phyloP scores from a whole-genome alignment of 2,888 invertebrate genomes.

The Exocentrus adspersus region DNA sequence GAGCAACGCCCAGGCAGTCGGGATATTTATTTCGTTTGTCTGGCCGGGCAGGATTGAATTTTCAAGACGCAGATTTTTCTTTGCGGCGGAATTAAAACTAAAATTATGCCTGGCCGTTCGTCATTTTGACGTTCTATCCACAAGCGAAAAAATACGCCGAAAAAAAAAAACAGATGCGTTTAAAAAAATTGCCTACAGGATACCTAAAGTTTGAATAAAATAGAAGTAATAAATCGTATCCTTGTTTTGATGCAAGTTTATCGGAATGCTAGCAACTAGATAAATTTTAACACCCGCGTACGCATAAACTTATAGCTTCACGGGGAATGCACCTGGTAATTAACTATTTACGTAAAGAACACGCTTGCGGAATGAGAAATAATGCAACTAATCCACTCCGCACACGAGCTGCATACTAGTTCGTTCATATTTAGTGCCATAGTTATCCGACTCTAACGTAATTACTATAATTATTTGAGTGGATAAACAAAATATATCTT shows the following conservation, averaged over 20 bases:
- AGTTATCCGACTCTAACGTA: neutral
- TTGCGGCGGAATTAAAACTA: neutral
- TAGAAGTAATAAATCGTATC: too few relatives aligned
- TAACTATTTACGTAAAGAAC: too few relatives aligned
- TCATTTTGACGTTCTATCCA: neutral
- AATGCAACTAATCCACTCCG: neutral
- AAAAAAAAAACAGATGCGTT: too few relatives aligned
- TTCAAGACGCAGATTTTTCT: neutral
- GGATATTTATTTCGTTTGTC: neutral
- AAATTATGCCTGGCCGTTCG: neutral
- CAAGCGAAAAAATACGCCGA: too few relatives aligned
- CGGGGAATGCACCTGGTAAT: too few relatives aligned
- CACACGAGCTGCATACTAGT: neutral
- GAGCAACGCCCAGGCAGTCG: neutral
- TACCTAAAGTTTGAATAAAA: too few relatives aligned
- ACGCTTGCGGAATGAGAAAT: too few relatives aligned
- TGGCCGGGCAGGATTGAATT: neutral
- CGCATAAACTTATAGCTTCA: too few relatives aligned
- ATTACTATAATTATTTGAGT: slow-evolving; percentile 14
- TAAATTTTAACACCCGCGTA: too few relatives aligned
- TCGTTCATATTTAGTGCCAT: neutral
- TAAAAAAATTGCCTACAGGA: too few relatives aligned
- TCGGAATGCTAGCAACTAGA: too few relatives aligned
- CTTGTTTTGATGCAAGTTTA: too few relatives aligned
- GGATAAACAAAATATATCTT: slow-evolving; percentile 23